These are phyloP conservation scores for Eumerus sabulonum DNA, from an alignment of 2,888 invertebrate species.

Conservation along the genomic window DNA sequence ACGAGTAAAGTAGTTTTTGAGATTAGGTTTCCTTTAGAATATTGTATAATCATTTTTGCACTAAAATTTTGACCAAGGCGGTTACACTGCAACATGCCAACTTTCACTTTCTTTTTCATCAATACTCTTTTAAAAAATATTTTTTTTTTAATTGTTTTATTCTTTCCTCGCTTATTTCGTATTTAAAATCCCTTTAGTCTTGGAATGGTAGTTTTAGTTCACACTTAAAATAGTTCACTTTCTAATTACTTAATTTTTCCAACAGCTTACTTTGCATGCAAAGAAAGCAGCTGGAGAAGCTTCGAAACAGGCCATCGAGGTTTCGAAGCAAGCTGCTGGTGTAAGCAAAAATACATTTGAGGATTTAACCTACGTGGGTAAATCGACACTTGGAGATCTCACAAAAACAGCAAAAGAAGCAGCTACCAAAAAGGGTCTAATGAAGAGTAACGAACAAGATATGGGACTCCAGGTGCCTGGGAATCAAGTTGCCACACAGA, in stretches of 20 bases:
- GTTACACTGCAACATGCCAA: too few relatives aligned
- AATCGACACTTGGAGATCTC: conserved; percentile 92
- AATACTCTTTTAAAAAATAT: too few relatives aligned
- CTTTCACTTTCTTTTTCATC: too few relatives aligned
- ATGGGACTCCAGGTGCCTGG: conserved; percentile 69
- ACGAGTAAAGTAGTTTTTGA: too few relatives aligned
- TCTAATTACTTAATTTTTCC: neutral
- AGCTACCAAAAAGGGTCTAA: conserved; percentile 87
- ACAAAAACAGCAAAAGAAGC: conserved; percentile 95
- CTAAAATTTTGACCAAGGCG: too few relatives aligned
- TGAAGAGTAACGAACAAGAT: conserved; percentile 82
- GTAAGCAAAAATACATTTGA: conserved; percentile 93
- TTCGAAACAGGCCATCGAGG: conserved; percentile 90
- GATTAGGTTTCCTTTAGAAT: too few relatives aligned
- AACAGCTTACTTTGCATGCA: conserved; percentile 89
- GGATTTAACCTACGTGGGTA: conserved; percentile 93
- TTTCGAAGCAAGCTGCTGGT: conserved; percentile 92
- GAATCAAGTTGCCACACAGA: conserved; percentile 76
- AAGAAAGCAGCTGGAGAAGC: conserved; percentile 94
- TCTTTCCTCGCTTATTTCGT: neutral
- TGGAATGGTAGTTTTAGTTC: conserved; percentile 4
- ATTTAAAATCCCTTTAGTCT: neutral
- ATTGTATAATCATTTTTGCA: too few relatives aligned
- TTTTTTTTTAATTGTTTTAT: conserved; percentile 13
- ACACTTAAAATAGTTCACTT: neutral